Evolutionary conservation across 2,888 invertebrate genomes (phyloP), one percentile per base, ranked within the genome.

Genomic region (Chymomyza procnemis): DNA sequence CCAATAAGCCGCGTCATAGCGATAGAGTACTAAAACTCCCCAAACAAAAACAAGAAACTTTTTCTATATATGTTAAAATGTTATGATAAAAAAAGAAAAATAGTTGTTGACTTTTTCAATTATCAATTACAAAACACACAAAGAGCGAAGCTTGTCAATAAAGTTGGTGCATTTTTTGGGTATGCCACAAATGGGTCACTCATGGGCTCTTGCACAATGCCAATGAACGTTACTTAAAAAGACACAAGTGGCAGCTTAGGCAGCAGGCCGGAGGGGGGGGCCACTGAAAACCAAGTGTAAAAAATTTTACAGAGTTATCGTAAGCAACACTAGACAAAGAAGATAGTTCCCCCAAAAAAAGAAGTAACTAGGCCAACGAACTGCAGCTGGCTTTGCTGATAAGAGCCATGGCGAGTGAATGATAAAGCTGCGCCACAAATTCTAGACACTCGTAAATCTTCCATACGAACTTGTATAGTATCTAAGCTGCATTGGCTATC

Each of bases 91-190:
- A 26, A 26, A 26, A 26, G 4, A 26, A 47, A 47, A 50, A 18
- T 18, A 50, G 16, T 61, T 85, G 76, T 81, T 83, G 74, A 83
- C 74, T 83, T 68, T 80, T 74, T 78, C 80, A 83, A 81, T 85
- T 81, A 81, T 83, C 78, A 80, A 85, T 74, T 83, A 80, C 72
- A 65, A 57, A 66, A 48, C 46, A 30, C 56, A 50, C 47, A 54
- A 58, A 56, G 34, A 56, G 48, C 48, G 12, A 41, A 66, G 56
- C 56, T 64, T 30, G 41, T 14, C 22, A 50, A 41, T 26, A 59
- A 41, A 47, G 61, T 16, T 47, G 21, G 41, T 50, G 46, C n/a
- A 75, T 67, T 63, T 52, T 8, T 62, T 57, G 30, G 21, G 56
- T 56, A 34, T 62, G 21, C 61, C 56, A 52, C 66, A 62, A 62